These are phyloP conservation scores for Caenorhabditis imperialis DNA, from an alignment of 2,888 invertebrate species.

Conservation along the genomic window DNA sequence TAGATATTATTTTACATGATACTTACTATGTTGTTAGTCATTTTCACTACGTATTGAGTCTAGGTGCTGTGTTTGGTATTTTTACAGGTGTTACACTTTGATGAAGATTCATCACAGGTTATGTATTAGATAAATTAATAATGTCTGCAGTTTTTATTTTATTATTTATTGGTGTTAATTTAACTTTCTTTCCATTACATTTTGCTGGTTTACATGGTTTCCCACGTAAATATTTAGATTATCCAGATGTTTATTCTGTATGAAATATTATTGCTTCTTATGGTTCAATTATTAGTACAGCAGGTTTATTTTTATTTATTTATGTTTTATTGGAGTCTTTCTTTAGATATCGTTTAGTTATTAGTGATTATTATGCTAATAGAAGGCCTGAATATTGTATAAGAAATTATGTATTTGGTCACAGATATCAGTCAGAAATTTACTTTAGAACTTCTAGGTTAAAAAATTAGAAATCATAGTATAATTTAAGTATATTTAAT, in stretches of 20 bases:
- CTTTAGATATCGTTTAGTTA: slow-evolving; percentile 64
- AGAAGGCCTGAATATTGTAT: slow-evolving; percentile 62
- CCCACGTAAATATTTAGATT: slow-evolving; percentile 86
- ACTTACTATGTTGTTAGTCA: slow-evolving; percentile 90
- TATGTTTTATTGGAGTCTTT: slow-evolving; percentile 82
- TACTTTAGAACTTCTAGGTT: slow-evolving; percentile 63
- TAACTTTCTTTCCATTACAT: slow-evolving; percentile 88
- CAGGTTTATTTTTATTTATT: slow-evolving; percentile 82
- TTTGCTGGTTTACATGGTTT: slow-evolving; percentile 85
- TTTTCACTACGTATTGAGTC: slow-evolving; percentile 87
- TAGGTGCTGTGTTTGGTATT: slow-evolving; percentile 87
- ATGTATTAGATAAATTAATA: slow-evolving; percentile 82
- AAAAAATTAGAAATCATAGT: slow-evolving; percentile 64
- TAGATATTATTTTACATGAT: slow-evolving; percentile 87
- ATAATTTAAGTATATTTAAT: slow-evolving; percentile 67
- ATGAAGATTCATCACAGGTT: slow-evolving; percentile 84
- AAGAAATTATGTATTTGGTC: slow-evolving; percentile 67
- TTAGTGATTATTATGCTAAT: slow-evolving; percentile 66
- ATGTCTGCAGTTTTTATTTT: slow-evolving; percentile 84
- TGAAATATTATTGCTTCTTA: slow-evolving; percentile 85
- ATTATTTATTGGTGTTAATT: slow-evolving; percentile 86
- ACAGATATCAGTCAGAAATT: slow-evolving; percentile 66
- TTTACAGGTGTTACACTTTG: slow-evolving; percentile 85
- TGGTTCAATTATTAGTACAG: slow-evolving; percentile 83
- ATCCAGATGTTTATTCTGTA: slow-evolving; percentile 83